A percentile compares a stretch with the other conserved stretches of the same genome.
phyloP scores from a whole-genome alignment of 2,113 vertebrate species.

The Tachycineta bicolor region DNA sequence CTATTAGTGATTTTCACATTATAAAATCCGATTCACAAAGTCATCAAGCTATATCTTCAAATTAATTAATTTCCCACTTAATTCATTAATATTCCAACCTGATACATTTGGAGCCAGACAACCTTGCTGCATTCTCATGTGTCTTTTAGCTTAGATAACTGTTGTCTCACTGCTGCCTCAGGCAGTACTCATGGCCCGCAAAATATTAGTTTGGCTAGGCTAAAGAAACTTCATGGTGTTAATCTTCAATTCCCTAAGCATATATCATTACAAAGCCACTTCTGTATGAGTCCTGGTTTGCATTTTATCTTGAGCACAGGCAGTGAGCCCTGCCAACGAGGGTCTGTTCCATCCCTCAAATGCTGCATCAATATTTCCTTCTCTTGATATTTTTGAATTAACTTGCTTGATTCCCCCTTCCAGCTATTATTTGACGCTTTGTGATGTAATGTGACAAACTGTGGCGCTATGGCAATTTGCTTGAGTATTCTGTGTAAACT shows the following conservation, averaged over 20 bases:
- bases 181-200: not conserved
- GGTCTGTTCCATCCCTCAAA: rapidly evolving
- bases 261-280: not conserved
- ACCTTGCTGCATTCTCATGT: rapidly evolving
- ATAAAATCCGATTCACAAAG: not conserved
- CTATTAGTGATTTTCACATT: not conserved
- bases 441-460: not conserved
- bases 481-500: not conserved
- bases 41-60: not conserved
- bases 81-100: not conserved
- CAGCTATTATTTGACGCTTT: not conserved
- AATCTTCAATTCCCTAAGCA: not conserved
- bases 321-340: not conserved
- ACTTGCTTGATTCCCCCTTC: not conserved
- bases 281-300: not conserved
- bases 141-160: not conserved
- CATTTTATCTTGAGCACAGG: not conserved
- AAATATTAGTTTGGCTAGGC: not conserved
- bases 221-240: not conserved
- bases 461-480: not conserved
- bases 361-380: not conserved
- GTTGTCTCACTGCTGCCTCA: not conserved
- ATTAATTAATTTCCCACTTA: not conserved
- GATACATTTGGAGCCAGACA: not conserved
- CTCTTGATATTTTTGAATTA: not conserved